Percentiles rank a stretch among this genome's conserved stretches.
These are phyloP conservation scores for Helicoverpa armigera DNA, from an alignment of 1,140 invertebrate species.

Conservation along the genomic window DNA sequence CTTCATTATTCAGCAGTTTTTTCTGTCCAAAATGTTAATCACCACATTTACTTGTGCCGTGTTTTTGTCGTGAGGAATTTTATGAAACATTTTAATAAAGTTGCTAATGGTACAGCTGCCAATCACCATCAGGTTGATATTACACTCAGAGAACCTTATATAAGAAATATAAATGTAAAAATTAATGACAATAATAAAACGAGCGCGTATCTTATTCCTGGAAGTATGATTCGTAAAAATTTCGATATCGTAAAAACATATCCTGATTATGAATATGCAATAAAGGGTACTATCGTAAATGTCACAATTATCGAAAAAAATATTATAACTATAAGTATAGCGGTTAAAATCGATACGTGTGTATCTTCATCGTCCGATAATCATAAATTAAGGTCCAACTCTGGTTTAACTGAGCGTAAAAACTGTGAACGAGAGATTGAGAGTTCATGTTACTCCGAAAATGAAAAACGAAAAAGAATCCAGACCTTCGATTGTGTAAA, in stretches of 20 bases:
- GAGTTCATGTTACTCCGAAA: constrained; percentile 84
- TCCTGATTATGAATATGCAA: constrained; percentile 71
- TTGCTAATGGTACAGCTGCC: constrained; percentile 63
- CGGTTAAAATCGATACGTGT: constrained; percentile 62
- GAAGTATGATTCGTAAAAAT: constrained; percentile 65
- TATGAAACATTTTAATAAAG: constrained; percentile 73
- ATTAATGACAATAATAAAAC: constrained; percentile 68
- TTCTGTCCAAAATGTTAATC: constrained; percentile 71
- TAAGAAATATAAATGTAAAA: constrained; percentile 57
- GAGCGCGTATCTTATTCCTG: constrained; percentile 38
- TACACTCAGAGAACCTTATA: constrained; percentile 51
- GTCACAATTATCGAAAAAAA: constrained; percentile 54
- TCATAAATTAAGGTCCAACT: constrained; percentile 82
- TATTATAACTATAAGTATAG: constrained; percentile 42
- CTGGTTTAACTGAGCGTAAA: constrained; percentile 83
- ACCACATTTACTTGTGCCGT: constrained; percentile 68
- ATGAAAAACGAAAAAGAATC: constrained; percentile 74
- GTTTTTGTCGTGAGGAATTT: constrained; percentile 63
- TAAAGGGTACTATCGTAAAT: constrained; percentile 72
- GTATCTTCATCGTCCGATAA: constrained; percentile 80
- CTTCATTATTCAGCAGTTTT: constrained; percentile 71
- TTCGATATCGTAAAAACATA: constrained; percentile 67
- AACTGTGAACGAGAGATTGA: constrained; percentile 83
- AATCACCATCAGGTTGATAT: constrained; percentile 64
- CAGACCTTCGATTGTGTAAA: constrained; percentile 64